Conservation (phyloP, 1,140 invertebrate genomes). For the Rhopalosiphum padi region DNA sequence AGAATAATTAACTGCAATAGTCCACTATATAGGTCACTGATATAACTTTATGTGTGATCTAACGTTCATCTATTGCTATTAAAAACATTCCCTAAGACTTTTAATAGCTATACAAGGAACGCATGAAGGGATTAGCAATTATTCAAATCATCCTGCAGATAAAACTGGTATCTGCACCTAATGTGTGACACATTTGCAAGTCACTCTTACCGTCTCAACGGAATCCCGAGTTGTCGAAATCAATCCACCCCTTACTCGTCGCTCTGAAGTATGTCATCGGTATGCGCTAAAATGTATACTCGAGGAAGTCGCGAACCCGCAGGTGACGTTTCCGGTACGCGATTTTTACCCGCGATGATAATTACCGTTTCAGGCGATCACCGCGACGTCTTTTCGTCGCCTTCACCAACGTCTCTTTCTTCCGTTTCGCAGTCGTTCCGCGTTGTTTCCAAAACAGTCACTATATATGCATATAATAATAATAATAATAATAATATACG, state of each 20-base stretch:
- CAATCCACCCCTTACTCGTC: not conserved
- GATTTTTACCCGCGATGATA: not conserved
- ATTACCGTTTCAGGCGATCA: not conserved
- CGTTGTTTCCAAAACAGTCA: not conserved
- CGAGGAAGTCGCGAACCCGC: not conserved
- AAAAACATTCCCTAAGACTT: not conserved
- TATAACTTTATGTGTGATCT: too few species aligned
- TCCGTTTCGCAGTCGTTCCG: not conserved
- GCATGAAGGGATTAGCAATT: not conserved
- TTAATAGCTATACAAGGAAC: not conserved
- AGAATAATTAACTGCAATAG: too few species aligned
- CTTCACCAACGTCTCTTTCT: not conserved
- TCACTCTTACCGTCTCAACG: not conserved
- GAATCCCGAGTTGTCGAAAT: not conserved
- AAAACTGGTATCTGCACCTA: not conserved
- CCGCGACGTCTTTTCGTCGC: not conserved
- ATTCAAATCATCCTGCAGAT: not conserved
- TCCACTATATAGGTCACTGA: too few species aligned
- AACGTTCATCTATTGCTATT: too few species aligned
- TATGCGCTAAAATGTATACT: not conserved
- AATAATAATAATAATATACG: not conserved
- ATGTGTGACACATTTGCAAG: not conserved
- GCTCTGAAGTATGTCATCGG: not conserved
- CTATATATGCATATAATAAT: not conserved
- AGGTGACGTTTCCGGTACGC: not conserved